These are phyloP conservation scores for Emydocephalus ijimae DNA, from an alignment of 2,113 vertebrate genomes.

Conservation along the genomic window DNA sequence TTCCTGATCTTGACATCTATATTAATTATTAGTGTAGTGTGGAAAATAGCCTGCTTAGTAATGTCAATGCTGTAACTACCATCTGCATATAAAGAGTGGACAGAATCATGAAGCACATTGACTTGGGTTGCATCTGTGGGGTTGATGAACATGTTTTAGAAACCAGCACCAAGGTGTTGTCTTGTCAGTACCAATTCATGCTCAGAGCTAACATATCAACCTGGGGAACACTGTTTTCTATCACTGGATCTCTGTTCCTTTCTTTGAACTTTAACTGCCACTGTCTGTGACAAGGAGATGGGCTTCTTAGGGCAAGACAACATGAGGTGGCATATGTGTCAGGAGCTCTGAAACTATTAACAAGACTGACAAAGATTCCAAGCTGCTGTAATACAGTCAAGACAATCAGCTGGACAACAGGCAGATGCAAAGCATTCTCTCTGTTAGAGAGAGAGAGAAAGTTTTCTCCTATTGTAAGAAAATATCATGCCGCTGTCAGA, in stretches of 20 bases:
- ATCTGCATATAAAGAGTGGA: neutral
- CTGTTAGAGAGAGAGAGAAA: neutral
- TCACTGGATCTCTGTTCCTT: neutral
- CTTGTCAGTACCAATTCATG: neutral
- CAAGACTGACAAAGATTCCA: neutral
- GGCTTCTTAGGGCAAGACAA: neutral
- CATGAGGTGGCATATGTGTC: neutral
- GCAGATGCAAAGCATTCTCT: neutral
- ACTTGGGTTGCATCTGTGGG: neutral
- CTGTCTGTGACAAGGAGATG: neutral
- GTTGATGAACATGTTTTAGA: neutral
- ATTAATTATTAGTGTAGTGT: constrained; percentile 42
- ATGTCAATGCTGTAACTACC: neutral
- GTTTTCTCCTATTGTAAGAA: neutral
- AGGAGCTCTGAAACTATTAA: neutral
- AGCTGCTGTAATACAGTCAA: neutral
- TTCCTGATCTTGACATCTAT: constrained; percentile 35
- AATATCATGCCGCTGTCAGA: neutral
- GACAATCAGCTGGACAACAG: neutral
- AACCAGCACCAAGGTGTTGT: neutral
- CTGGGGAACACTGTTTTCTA: neutral
- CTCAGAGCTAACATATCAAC: neutral
- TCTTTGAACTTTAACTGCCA: neutral
- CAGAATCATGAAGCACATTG: neutral
- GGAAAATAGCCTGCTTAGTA: constrained; percentile 43